Conservation (phyloP, 2,888 invertebrate species). For the Acholoe squamosa region DNA sequence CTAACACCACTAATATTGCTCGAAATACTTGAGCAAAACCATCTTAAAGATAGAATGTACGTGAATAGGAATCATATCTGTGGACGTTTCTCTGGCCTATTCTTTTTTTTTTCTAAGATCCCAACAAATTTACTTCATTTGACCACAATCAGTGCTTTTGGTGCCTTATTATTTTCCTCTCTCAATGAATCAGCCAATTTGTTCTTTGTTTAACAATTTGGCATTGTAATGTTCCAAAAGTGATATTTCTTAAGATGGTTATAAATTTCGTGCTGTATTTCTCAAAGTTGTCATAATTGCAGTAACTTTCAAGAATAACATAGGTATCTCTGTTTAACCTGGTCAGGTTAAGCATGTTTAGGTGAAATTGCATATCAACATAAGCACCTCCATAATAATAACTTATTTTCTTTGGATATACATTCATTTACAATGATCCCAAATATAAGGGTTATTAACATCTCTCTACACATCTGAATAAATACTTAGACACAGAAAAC, state of each 20-base stretch:
- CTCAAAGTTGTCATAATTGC: too few relatives aligned
- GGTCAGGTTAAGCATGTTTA: conserved; percentile 12
- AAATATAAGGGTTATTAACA: background rate
- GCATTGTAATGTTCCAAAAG: too few relatives aligned
- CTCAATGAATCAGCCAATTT: background rate
- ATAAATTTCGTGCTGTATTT: too few relatives aligned
- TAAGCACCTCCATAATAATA: conserved; percentile 57
- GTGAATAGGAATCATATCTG: conserved; percentile 27
- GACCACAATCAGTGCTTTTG: background rate
- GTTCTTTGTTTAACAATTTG: too few relatives aligned
- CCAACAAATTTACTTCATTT: background rate
- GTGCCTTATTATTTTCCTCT: background rate
- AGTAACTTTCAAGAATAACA: too few relatives aligned
- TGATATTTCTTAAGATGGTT: too few relatives aligned
- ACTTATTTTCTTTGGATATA: background rate
- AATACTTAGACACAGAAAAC: conserved; percentile 12
- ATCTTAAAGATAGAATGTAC: background rate
- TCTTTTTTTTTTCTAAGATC: conserved; percentile 9
- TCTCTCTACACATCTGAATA: conserved; percentile 6
- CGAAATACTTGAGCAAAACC: conserved; percentile 37
- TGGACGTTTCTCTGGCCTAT: conserved; percentile 50
- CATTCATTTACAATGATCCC: background rate
- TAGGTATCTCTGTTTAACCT: background rate
- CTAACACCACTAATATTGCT: conserved; percentile 21
- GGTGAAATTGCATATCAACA: conserved; percentile 56